Conservation (phyloP, 2,113 vertebrate species). For the Ursus arctos region DNA sequence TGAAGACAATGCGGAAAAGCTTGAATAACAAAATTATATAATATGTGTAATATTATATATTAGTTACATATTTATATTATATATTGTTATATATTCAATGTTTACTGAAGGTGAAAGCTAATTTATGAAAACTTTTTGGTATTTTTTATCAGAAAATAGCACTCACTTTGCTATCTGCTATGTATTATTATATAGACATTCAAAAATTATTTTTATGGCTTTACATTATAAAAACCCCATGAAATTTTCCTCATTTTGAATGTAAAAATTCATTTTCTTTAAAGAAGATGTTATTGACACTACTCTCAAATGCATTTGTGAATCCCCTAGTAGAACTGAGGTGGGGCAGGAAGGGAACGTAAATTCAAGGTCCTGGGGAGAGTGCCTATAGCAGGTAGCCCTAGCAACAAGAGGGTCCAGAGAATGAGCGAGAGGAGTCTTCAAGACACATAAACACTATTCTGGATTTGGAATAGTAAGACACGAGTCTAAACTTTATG, state of each 20-base stretch:
- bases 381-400: not conserved
- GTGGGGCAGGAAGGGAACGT: not conserved
- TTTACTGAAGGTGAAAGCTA: not conserved
- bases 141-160: not conserved
- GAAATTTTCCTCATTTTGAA: not conserved
- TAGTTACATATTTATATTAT: not conserved
- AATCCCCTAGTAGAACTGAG: not conserved
- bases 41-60: not conserved
- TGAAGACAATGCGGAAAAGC: not conserved
- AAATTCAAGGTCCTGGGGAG: not conserved
- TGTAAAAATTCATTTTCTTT: not conserved
- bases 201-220: not conserved
- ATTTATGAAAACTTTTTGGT: not conserved
- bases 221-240: not conserved
- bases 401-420: fast-evolving
- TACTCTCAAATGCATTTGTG: not conserved
- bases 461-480: not conserved
- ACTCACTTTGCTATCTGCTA: not conserved
- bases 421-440: not conserved
- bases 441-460: not conserved
- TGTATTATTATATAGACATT: not conserved
- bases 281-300: not conserved
- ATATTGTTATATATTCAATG: not conserved
- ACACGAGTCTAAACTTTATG: not conserved
- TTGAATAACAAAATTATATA: not conserved